Conservation (phyloP, 92 coral and sea anemone species). For the Blastomussa wellsi region DNA sequence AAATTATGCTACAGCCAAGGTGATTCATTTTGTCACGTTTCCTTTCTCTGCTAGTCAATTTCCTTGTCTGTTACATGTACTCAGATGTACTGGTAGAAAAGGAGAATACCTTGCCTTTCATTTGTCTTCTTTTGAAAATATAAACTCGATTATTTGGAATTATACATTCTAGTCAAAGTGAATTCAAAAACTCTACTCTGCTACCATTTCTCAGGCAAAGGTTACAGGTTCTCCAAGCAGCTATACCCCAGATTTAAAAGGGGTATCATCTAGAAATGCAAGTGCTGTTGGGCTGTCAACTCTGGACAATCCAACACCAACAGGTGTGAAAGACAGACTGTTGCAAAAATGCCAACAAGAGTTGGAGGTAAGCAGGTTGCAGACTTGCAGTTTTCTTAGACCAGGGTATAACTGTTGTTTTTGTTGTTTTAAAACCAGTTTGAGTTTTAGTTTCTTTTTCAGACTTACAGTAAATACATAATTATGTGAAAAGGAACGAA, state of each 20-base stretch:
- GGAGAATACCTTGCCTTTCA: neutral
- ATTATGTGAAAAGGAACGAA: too few species aligned
- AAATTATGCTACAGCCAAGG: constrained; percentile 6
- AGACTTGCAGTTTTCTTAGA: too few species aligned
- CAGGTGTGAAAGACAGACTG: constrained; percentile 30
- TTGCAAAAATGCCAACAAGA: constrained; percentile 34
- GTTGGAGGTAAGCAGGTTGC: constrained; percentile 44
- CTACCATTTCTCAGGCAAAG: constrained; percentile 15
- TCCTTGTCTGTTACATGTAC: neutral
- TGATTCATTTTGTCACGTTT: neutral
- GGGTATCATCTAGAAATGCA: constrained; percentile 5
- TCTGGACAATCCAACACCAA: constrained; percentile 11
- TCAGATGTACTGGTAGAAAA: too few species aligned
- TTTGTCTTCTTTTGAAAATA: neutral
- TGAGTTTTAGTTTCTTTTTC: too few species aligned
- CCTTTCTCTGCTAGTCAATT: neutral
- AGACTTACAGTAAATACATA: too few species aligned
- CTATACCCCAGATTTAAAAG: neutral
- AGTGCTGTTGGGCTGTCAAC: constrained; percentile 1
- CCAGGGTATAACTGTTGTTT: too few species aligned
- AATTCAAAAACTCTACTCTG: neutral
- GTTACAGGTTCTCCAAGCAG: constrained; percentile 6
- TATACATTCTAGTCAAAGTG: neutral
- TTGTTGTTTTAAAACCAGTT: too few species aligned
- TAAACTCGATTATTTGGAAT: neutral